These are phyloP conservation scores for Dryobota labecula DNA, from an alignment of 2,888 invertebrate species.

Conservation along the genomic window DNA sequence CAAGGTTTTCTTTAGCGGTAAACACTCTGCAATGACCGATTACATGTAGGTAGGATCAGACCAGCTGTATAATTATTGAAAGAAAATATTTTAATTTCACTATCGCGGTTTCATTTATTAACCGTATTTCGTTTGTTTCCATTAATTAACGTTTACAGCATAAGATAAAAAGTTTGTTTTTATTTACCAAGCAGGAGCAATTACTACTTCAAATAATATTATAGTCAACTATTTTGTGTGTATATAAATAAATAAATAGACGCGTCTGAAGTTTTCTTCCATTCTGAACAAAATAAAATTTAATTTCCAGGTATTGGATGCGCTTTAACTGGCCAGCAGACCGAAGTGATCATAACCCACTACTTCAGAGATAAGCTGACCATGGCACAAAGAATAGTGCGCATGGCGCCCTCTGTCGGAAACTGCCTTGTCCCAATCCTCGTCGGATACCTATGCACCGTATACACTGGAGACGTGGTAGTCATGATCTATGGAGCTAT, in stretches of 20 bases:
- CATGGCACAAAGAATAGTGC: slow-evolving; percentile 87
- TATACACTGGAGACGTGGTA: slow-evolving; percentile 82
- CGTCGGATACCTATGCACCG: slow-evolving; percentile 86
- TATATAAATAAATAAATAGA: too few relatives aligned
- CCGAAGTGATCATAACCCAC: slow-evolving; percentile 90
- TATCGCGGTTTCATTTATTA: slow-evolving; percentile 33
- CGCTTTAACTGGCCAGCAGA: slow-evolving; percentile 90
- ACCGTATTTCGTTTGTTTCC: slow-evolving; percentile 25
- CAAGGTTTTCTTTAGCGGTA: neutral
- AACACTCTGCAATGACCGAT: slow-evolving; percentile 25
- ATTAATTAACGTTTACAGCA: slow-evolving; percentile 6
- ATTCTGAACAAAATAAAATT: neutral
- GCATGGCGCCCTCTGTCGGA: slow-evolving; percentile 89
- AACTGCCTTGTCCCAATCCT: slow-evolving; percentile 88
- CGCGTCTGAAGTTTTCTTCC: neutral
- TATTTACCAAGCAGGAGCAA: neutral
- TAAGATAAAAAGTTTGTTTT: slow-evolving; percentile 2
- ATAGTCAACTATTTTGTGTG: too few relatives aligned
- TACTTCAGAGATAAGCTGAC: slow-evolving; percentile 91
- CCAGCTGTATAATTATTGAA: neutral
- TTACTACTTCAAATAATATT: neutral
- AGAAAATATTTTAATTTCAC: slow-evolving; percentile 5
- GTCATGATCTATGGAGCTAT: slow-evolving; percentile 91
- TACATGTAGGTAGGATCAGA: neutral
- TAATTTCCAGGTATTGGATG: slow-evolving; percentile 89